Evolutionary conservation across 2,797 vertebrate genomes (phyloP).

Genomic region (Natrix natrix): DNA sequence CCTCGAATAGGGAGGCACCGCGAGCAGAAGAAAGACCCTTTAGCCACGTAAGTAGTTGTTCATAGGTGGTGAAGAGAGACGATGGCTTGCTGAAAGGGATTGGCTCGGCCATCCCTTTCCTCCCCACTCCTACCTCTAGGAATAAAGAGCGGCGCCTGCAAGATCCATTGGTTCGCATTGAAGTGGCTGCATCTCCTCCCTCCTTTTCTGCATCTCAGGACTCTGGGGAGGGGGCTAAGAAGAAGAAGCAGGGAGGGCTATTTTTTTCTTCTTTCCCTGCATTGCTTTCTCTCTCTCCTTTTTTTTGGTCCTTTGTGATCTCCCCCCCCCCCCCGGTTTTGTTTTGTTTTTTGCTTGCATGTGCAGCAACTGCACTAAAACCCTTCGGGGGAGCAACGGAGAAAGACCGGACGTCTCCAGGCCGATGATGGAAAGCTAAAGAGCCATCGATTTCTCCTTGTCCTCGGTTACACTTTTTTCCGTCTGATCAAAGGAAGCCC

Average conservation of each 20-base stretch:
- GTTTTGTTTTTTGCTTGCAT: conserved; percentile 33
- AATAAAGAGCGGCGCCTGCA: background rate
- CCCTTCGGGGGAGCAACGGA: conserved; percentile 53
- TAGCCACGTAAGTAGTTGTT: conserved; percentile 87
- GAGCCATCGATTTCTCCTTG: conserved; percentile 68
- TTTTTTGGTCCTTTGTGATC: background rate
- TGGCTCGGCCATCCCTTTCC: conserved; percentile 77
- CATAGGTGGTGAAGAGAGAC: conserved; percentile 74
- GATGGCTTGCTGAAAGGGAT: conserved; percentile 86
- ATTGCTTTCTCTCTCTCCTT: background rate
- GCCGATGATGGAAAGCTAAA: conserved; percentile 50
- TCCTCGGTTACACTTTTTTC: conserved; percentile 58
- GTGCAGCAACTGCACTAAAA: conserved; percentile 33
- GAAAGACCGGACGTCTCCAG: background rate
- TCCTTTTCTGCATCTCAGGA: background rate
- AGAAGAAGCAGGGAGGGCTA: background rate
- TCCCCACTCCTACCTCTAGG: conserved; percentile 35
- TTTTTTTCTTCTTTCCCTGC: background rate
- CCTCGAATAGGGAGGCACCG: conserved; percentile 69
- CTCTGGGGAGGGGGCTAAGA: conserved; percentile 7
- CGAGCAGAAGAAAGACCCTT: conserved; percentile 75
- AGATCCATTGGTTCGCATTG: background rate
- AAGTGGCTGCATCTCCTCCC: background rate
- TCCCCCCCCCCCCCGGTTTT: background rate
- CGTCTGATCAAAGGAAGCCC: conserved; percentile 16